Base-by-base conservation (phyloP, 1,140 invertebrate species). In the Drosophila neocordata region DNA sequence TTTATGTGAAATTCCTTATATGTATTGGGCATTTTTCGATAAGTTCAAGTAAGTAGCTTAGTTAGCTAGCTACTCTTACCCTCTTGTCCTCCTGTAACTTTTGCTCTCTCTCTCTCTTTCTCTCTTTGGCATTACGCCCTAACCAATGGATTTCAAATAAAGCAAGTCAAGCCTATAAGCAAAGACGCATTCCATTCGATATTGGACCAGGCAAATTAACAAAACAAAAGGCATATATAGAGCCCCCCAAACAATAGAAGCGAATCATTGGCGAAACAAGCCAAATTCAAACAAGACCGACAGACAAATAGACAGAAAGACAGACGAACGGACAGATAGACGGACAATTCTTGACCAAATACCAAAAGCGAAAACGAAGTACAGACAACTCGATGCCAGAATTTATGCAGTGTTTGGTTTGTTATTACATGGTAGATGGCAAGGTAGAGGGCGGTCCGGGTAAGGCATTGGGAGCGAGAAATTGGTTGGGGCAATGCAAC, bases 321-420 rank as follows among this genome's bases (percentile, higher is more conserved):
- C 44, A 67, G 52, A 48, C 13, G 15, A 15, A 62, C 35, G 31
- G 48, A 63, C 52, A 20, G 5, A 44, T 15, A 18, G 13, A 44
- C 41, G 65, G 80, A 78, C 73, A 83, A 61, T 75, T 44, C 76
- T 79, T 81, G 76, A 76, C 82, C 82, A 82, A 88, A 88, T 85
- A 88, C 68, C 82, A 85, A 88, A 62, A 88, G 83, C 78, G 78
- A 88, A 67, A 88, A 24, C 76, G 51, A 67, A 88, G 65, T 81
- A 69, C 80, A 58, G 51, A 69, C 59, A 59, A 59, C 82, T 79
- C 78, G 66, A 83, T 83, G 74, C 81, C 81, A 77, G 83, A 88
- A 87, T 87, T 87, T 87, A 87, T 87, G 83, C 83, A 88, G 83
- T 88, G 83, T 79, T 83, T 88, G 75, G 79, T 83, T 87, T 89